A percentile compares a stretch with the other conserved stretches of the same genome.
Conservation (phyloP, 1,140 invertebrate species). For the Sycophila sp. region DNA sequence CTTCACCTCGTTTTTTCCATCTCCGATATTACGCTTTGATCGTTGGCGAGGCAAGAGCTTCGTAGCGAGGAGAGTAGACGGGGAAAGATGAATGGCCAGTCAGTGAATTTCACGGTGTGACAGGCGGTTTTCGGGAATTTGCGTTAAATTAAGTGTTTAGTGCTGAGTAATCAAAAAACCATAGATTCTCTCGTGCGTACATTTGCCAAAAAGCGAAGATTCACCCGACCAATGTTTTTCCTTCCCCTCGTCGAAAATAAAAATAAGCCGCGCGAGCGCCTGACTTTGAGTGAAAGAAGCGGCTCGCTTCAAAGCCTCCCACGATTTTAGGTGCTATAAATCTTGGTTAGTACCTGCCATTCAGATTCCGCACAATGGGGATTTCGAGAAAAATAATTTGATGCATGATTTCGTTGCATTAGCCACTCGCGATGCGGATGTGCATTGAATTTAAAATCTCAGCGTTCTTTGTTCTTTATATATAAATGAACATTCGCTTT, state of each 20-base stretch:
- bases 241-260: neutral
- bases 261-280: neutral
- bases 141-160: conserved; percentile 38
- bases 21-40: conserved; percentile 14
- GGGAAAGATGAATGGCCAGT: conserved; percentile 18
- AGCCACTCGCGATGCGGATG: too few species aligned
- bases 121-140: conserved; percentile 31
- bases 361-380: neutral
- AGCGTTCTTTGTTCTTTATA: too few species aligned
- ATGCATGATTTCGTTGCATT: too few species aligned
- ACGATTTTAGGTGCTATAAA: conserved; percentile 3
- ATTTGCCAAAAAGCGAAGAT: neutral
- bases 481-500: too few species aligned
- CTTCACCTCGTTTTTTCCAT: neutral
- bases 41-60: neutral
- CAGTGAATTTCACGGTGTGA: conserved; percentile 37
- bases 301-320: neutral
- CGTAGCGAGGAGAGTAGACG: neutral
- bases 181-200: neutral
- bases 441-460: too few species aligned
- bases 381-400: too few species aligned
- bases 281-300: conserved; percentile 5
- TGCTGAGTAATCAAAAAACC: conserved; percentile 39
- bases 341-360: neutral
- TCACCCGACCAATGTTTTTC: neutral